Evolutionary conservation across 2,113 vertebrate genomes (phyloP), one percentile per base, ranked within the genome.

Genomic region (Callopanchax toddi): DNA sequence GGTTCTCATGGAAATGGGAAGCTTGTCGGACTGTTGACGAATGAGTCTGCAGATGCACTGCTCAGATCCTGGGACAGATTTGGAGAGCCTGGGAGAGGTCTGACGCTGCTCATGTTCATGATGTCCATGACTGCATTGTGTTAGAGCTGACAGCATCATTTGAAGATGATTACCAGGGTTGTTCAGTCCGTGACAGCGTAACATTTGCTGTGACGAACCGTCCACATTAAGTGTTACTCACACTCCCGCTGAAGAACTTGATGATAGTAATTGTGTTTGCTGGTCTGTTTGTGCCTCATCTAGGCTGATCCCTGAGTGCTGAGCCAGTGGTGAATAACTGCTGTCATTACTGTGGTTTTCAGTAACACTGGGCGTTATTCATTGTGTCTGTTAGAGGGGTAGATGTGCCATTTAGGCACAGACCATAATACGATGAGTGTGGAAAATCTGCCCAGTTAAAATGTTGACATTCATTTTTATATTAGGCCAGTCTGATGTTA

Each of bases 1-100:
- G 74, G 72, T 83, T 87, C 71, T 81, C 79, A 80, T 67, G 75
- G 71, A 73, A 63, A 45, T 6, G 52, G 25, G 46, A 21, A 36
- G 37, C 48, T 59, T 66, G 63, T 77, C 48, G 22, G 56, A 67
- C 54, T 17, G 45, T 39, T 65, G 22, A 40, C 21, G 66, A 56
- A 71, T 56, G 58, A 61, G 51, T 23, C 62, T 39, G 53, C 39
- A 66, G 79, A 83, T 76, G 70, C 65, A 61, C 25, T 2, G 58
- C 48, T 59, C 62, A 56, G 76, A 79, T 81, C 72, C 66, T 48
- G 75, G 65, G 61, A 71, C 62, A 6, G 34, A 73, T 71, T 80
- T 68, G 76, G 76, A 63, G 29, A 32, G 29, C 29, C 74, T 48
- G 63, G 46, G 57, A 56, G 36, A 12, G 36, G 13, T n/a, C 60